Base-by-base conservation (phyloP, 1,140 invertebrate genomes). In the Pentalonia nigronervosa region DNA sequence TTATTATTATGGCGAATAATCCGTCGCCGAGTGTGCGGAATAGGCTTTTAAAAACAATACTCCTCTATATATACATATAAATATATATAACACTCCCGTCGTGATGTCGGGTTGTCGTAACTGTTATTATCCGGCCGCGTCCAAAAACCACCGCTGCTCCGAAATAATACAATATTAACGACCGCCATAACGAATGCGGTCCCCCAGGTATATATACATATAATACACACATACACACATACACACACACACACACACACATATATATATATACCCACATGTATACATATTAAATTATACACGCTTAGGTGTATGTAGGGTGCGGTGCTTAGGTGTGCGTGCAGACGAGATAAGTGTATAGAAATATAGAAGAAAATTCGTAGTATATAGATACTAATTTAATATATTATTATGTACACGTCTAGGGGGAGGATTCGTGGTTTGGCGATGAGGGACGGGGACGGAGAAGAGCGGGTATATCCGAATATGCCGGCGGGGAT, bases 31-130 rank as follows among this genome's bases (percentile, higher is more conserved):
- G 91, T 93, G 91, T 86, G 91, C 91, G 91, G 36, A 86, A 93
- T 93, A 53, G 91, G 76, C 76, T 53, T 93, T 93, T 93, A 93
- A 93, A 84, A 93, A 93, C 91, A 93, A 93, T 93, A 86, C 76
- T 50, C 34, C 17, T 53, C 36, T 36, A 34, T 47, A 76, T 7
- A 76, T 81, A 41, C 7, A 6, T 83, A 25, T 60, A 60, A 7
- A 21, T 34, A 81, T 84, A 84, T 81, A 81, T 23, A 36, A 84
- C 21, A 45, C n/a, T n/a, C 48, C 48, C 88, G 88, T 67, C 47
- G 47, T 50, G 23, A 30, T 30, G 48, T 45, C 91, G 60, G 91
- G 91, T 86, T 93, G 81, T 56, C n/a, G 91, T 93, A 93, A 93
- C 91, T 93, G 91, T 93, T 93, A 93, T 93, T 93, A 84, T 93